phyloP scores from a whole-genome alignment of 2,113 vertebrate species.

The Scytalopus superciliaris region DNA sequence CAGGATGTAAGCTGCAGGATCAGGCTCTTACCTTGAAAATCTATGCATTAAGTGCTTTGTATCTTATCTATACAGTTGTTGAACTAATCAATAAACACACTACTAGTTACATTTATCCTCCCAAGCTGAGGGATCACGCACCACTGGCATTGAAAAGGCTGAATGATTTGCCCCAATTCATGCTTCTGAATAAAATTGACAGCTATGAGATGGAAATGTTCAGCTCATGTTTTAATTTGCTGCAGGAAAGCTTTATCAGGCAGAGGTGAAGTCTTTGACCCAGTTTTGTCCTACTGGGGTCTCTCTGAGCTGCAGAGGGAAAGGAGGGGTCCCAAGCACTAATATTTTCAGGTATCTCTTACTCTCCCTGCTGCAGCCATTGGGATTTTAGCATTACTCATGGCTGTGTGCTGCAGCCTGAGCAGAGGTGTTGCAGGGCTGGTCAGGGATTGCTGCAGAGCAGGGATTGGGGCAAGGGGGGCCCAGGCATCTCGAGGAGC shows the following conservation, averaged over 20 bases:
- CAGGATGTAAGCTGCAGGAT: not conserved
- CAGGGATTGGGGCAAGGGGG: rapidly evolving
- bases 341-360: not conserved
- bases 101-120: not conserved
- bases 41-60: not conserved
- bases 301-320: not conserved
- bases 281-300: not conserved
- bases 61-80: not conserved
- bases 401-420: not conserved
- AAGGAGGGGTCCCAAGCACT: not conserved
- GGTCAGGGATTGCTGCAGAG: not conserved
- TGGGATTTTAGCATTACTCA: not conserved
- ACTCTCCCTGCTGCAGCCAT: not conserved
- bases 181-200: constrained; percentile 49
- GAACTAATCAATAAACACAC: not conserved
- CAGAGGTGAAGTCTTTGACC: constrained; percentile 27
- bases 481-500: not conserved
- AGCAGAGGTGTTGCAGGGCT: not conserved
- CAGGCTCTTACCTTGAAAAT: constrained; percentile 2
- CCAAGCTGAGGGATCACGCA: not conserved
- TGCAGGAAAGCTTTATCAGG: constrained; percentile 35
- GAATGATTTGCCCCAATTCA: not conserved
- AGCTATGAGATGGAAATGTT: constrained; percentile 32
- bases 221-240: not conserved
- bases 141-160: constrained; percentile 34